phyloP scores from a whole-genome alignment of 2,888 invertebrate species.

The Cataglyphis rosenhaueri region DNA sequence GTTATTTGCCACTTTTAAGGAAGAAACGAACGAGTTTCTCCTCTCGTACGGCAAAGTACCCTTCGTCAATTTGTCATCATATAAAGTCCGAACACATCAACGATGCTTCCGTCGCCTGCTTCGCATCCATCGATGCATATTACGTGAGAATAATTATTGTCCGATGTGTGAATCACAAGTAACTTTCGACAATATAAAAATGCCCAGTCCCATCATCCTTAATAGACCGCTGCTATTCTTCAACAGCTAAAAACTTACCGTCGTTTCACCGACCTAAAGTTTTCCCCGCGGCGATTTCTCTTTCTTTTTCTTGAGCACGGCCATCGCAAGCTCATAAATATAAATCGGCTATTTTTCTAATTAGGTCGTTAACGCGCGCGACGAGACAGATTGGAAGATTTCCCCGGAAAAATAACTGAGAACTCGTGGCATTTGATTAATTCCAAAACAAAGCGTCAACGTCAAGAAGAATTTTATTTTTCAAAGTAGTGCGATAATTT shows the following conservation, averaged over 20 bases:
- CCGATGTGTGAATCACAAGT: conserved; percentile 40
- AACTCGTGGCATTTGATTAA: conserved; percentile 42
- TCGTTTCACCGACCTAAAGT: background rate
- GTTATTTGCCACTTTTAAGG: conserved; percentile 11
- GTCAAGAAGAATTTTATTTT: conserved; percentile 2
- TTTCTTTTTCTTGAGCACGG: background rate
- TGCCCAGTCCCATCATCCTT: conserved; percentile 16
- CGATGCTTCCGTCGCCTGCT: conserved; percentile 17
- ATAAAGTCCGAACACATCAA: conserved; percentile 40
- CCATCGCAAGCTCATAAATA: conserved; percentile 80
- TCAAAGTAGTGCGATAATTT: conserved; percentile 33
- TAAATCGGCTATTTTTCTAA: conserved; percentile 82
- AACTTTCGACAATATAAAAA: conserved; percentile 45
- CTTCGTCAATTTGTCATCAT: conserved; percentile 63
- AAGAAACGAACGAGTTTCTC: conserved; percentile 23
- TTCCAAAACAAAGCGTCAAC: background rate
- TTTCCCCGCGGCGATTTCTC: background rate
- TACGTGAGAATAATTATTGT: conserved; percentile 56
- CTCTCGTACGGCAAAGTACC: conserved; percentile 32
- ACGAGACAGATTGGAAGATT: conserved; percentile 40
- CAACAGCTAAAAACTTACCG: conserved; percentile 31
- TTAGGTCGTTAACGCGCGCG: conserved; percentile 69
- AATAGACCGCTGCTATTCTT: conserved; percentile 27
- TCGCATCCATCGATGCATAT: conserved; percentile 10
- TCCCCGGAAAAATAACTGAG: background rate